A percentile compares a stretch with the other conserved stretches of the same genome.
Conservation (phyloP, 92 coral and sea anemone species). For the Epizoanthus ramosus region DNA sequence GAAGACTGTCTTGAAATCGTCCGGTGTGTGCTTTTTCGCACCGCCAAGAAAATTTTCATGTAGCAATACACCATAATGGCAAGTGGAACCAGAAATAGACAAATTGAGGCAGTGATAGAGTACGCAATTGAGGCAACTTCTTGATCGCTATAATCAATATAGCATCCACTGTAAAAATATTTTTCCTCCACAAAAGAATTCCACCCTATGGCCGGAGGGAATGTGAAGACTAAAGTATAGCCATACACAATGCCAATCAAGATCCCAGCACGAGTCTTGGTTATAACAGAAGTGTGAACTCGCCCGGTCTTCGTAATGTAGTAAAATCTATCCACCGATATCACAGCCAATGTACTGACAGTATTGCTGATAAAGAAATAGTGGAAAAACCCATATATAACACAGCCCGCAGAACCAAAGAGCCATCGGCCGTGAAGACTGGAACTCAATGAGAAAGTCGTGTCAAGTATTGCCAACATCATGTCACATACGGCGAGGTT, state of each 20-base stretch:
- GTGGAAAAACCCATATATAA: slow-evolving; percentile 80
- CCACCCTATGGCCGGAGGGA: slow-evolving; percentile 94
- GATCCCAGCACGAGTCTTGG: slow-evolving; percentile 61
- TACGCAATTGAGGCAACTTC: slow-evolving; percentile 77
- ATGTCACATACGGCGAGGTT: slow-evolving; percentile 91
- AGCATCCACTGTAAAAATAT: slow-evolving; percentile 81
- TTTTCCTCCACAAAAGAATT: slow-evolving; percentile 74
- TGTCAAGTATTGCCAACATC: slow-evolving; percentile 75
- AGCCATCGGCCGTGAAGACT: slow-evolving; percentile 69
- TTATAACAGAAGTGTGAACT: slow-evolving; percentile 63
- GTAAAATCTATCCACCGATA: slow-evolving; percentile 86
- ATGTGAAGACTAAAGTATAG: slow-evolving; percentile 75
- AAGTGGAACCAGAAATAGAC: slow-evolving; percentile 74
- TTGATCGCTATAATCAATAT: slow-evolving; percentile 84
- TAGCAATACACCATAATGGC: slow-evolving; percentile 84
- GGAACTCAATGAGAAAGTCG: slow-evolving; percentile 71
- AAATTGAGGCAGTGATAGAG: slow-evolving; percentile 72
- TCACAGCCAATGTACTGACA: slow-evolving; percentile 81
- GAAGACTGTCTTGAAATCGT: slow-evolving; percentile 54
- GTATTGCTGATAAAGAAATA: slow-evolving; percentile 83
- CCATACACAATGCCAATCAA: slow-evolving; percentile 63
- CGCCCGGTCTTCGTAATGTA: slow-evolving; percentile 87
- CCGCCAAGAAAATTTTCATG: slow-evolving; percentile 78
- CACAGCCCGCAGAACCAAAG: slow-evolving; percentile 76
- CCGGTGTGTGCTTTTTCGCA: slow-evolving; percentile 76